Conservation (phyloP, 2,888 invertebrate genomes). For the Latheticus oryzae region DNA sequence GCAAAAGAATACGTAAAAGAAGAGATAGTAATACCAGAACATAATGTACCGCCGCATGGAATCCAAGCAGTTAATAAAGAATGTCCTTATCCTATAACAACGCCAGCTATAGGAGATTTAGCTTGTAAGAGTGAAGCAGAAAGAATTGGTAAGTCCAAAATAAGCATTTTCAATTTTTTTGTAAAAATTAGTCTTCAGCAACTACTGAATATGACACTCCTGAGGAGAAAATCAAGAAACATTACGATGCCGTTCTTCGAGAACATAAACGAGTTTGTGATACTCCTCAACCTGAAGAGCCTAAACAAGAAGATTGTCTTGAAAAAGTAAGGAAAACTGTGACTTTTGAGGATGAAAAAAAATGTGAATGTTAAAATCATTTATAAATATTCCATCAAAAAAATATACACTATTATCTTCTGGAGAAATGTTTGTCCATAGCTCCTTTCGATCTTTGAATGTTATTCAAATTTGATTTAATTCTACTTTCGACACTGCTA, state of each 20-base stretch:
- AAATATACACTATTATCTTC: slow-evolving; percentile 41
- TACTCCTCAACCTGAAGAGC: slow-evolving; percentile 40
- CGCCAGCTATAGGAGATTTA: slow-evolving; percentile 12
- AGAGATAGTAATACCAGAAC: slow-evolving; percentile 55
- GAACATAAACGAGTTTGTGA: slow-evolving; percentile 60
- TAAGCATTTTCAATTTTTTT: no score
- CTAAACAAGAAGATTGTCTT: slow-evolving; percentile 25
- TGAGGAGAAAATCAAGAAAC: slow-evolving; percentile 61
- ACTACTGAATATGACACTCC: slow-evolving; percentile 58
- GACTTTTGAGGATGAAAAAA: slow-evolving; percentile 54
- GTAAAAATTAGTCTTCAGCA: slow-evolving; percentile 20
- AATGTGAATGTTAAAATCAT: slow-evolving; percentile 23
- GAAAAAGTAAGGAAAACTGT: slow-evolving; percentile 50
- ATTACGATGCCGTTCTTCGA: slow-evolving; percentile 60
- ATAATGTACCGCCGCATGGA: slow-evolving; percentile 59
- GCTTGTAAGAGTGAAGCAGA: slow-evolving; percentile 36
- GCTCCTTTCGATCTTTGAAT: slow-evolving; percentile 84
- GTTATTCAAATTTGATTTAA: slow-evolving; percentile 89
- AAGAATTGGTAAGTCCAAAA: slow-evolving; percentile 23
- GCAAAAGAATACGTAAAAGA: slow-evolving; percentile 45
- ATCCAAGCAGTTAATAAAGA: slow-evolving; percentile 58
- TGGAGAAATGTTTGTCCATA: slow-evolving; percentile 88
- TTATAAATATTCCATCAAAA: slow-evolving; percentile 6
- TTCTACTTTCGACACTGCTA: slow-evolving; percentile 83
- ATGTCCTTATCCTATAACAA: slow-evolving; percentile 57